A percentile compares a stretch with the other conserved stretches of the same genome.
Evolutionary conservation across 2,113 vertebrate species (phyloP).

Genomic region (Corythornis cristatus): DNA sequence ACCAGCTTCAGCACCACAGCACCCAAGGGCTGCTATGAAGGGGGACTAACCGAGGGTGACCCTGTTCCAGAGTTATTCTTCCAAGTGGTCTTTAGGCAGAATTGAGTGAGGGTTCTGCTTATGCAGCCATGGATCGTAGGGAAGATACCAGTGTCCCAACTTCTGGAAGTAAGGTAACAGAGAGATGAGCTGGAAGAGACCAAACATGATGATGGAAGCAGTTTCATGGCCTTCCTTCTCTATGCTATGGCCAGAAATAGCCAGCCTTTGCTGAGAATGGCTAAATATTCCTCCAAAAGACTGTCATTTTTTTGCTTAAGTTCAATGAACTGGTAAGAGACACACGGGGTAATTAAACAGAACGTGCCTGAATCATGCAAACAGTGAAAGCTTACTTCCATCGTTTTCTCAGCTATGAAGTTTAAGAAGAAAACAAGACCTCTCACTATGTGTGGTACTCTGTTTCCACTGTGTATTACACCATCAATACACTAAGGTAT

Average conservation of each 20-base stretch:
- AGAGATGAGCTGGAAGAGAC: not conserved
- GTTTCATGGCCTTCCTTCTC: not conserved
- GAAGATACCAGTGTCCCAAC: not conserved
- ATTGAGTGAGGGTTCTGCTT: not conserved
- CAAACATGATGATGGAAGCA: accelerated
- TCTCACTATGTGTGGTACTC: not conserved
- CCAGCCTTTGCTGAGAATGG: not conserved
- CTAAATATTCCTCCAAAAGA: not conserved
- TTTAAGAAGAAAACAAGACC: not conserved
- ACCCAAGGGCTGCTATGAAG: not conserved
- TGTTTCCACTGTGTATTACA: not conserved
- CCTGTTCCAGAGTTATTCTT: not conserved
- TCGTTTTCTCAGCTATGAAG: not conserved
- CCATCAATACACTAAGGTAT: not conserved
- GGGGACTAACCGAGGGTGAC: accelerated
- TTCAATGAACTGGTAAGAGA: not conserved
- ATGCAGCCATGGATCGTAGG: accelerated
- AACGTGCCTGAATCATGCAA: not conserved
- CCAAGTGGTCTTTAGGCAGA: not conserved
- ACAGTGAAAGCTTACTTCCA: not conserved
- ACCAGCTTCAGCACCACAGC: not conserved
- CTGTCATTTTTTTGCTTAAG: not conserved
- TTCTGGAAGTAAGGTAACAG: not conserved
- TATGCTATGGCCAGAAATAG: not conserved
- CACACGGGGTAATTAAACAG: not conserved